These are phyloP conservation scores for Pyrrhosoma nymphula DNA, from an alignment of 2,888 invertebrate species.

Conservation along the genomic window DNA sequence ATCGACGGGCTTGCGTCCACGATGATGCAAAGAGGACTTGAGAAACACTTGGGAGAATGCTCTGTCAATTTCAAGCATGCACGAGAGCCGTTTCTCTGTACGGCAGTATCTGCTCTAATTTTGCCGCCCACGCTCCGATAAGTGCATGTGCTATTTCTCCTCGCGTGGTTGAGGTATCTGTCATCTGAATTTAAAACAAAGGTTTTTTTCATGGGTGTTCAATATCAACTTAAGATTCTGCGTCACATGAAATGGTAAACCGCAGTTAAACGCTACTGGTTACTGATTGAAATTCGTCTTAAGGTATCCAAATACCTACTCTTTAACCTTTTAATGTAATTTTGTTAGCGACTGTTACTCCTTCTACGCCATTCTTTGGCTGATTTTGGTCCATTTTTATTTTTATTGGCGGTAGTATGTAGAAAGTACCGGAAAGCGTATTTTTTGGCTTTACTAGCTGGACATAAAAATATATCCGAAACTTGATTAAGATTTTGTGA, in stretches of 20 bases:
- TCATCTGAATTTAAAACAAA: neutral
- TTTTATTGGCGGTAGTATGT: neutral
- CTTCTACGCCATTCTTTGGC: neutral
- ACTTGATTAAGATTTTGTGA: neutral
- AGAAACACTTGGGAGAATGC: neutral
- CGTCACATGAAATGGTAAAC: too few relatives aligned
- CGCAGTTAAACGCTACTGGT: too few relatives aligned
- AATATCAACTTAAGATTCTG: too few relatives aligned
- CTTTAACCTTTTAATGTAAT: too few relatives aligned
- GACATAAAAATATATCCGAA: neutral
- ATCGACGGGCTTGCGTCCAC: neutral
- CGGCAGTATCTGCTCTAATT: neutral
- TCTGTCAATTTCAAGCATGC: neutral
- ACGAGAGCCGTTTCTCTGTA: neutral
- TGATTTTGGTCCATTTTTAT: neutral
- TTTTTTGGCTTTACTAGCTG: neutral
- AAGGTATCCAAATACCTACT: too few relatives aligned
- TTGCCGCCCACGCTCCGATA: neutral
- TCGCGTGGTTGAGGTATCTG: neutral
- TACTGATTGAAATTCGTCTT: too few relatives aligned
- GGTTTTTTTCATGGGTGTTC: too few relatives aligned
- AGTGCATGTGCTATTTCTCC: neutral
- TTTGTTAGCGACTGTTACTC: too few relatives aligned
- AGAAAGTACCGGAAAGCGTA: neutral
- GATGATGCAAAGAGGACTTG: slow-evolving; percentile 17